Base-by-base conservation (phyloP, 53 echinoderm and acorn worm genomes). In the Holothuria leucospilota region DNA sequence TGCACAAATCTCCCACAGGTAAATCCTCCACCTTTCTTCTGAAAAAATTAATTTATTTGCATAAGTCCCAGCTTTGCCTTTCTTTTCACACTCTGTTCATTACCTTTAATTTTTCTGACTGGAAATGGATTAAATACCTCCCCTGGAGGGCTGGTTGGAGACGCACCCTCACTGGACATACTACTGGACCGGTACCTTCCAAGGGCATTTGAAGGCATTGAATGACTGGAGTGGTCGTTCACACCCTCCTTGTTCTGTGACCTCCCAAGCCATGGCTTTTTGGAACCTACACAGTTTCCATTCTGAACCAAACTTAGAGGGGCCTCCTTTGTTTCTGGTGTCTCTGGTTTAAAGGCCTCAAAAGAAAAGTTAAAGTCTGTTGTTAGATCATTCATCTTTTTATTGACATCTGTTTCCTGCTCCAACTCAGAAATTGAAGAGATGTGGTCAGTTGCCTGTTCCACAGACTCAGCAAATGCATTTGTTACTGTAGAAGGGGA, bases 61-160 rank as follows among this genome's bases (percentile, higher is more conserved):
- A 80, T 58, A 28, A 80, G 59, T 42, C 96, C 96, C 51, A 96
- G 58, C 42, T 93, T 96, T 51, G 87, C 85, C 29, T 93, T 69
- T 18, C 85, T 91, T 38, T 90, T 88, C 6, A 90, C 87, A 30
- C 96, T 86, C 64, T 90, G 84, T 64, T 81, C 88, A 2, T 83
- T 88, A 51, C 94, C 87, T 72, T 89, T 90, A 29, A 96, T 59
- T 8, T 84, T 68, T 15, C 96, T 51, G 29, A 89, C 78, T 1
- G 96, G 96, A 84, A 96, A 96, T 39, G 96, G 96, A 63, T 96
- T 94, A 59, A 94, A 96, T n/a, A 86, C 80, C 49, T 82, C 67
- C 10, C 80, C 63, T 39, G 86, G 75, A 13, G 93, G 83, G 23
- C 72, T 85, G 9, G 67, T 86, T 1, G 91, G 91, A 14, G 84